These are phyloP conservation scores for Microcebus tavaratra DNA, from an alignment of 2,113 vertebrate genomes.

Conservation along the genomic window DNA sequence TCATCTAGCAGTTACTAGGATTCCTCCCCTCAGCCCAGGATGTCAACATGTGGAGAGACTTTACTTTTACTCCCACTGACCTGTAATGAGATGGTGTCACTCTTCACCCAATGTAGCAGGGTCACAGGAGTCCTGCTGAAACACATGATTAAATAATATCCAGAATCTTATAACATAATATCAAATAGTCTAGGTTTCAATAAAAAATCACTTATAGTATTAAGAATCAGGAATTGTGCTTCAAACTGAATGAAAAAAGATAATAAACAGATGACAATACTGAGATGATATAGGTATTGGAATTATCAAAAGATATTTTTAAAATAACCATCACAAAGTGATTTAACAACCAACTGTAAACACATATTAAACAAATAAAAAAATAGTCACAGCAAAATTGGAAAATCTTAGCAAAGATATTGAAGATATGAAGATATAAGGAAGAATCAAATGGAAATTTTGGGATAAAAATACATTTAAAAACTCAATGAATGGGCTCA, in stretches of 20 bases:
- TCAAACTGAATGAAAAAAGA: neutral
- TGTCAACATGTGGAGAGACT: neutral
- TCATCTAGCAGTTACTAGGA: neutral
- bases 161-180: neutral
- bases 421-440: neutral
- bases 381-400: neutral
- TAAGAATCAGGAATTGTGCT: neutral
- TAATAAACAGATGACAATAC: neutral
- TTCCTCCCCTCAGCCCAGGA: no score
- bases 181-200: neutral
- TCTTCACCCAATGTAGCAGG: neutral
- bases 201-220: neutral
- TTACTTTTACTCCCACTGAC: neutral
- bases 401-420: neutral
- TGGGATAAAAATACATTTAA: neutral
- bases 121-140: neutral
- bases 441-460: neutral
- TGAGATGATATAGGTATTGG: neutral
- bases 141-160: neutral
- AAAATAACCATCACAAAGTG: neutral
- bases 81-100: neutral
- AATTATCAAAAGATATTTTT: neutral
- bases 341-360: neutral
- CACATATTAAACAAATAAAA: neutral
- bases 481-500: neutral